Conservation (phyloP, 2,113 vertebrate genomes). For the Struthio camelus region DNA sequence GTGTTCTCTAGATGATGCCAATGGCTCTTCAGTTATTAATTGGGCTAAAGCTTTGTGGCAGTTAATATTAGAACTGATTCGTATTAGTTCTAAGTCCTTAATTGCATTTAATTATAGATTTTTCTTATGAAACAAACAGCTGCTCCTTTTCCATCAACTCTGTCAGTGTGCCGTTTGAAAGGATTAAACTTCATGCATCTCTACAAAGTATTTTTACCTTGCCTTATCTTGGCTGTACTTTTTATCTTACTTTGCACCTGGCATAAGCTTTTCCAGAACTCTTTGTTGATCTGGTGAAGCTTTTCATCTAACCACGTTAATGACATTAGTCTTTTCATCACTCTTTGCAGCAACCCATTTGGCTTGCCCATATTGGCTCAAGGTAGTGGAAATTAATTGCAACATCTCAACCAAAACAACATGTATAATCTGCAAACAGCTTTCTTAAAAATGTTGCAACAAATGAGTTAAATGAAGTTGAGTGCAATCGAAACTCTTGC, state of each 20-base stretch:
- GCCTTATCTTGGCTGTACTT: background rate
- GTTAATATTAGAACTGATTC: background rate
- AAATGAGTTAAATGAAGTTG: background rate
- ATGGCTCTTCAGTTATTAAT: background rate
- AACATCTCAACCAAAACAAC: background rate
- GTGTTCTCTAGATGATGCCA: background rate
- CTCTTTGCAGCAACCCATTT: background rate
- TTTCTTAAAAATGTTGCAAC: background rate
- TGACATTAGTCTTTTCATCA: background rate
- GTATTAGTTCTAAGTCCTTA: background rate
- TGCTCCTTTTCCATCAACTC: background rate
- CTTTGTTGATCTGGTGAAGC: background rate
- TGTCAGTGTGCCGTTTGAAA: background rate
- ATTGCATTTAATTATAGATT: background rate
- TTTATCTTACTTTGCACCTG: background rate
- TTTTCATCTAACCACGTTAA: background rate
- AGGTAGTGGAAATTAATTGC: background rate
- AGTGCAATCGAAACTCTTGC: background rate
- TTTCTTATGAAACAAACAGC: background rate
- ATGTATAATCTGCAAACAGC: background rate
- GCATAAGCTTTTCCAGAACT: background rate
- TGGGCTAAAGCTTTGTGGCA: background rate
- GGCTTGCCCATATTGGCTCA: background rate
- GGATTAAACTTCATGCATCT: background rate
- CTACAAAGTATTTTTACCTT: background rate